Evolutionary conservation across 2,113 vertebrate genomes (phyloP), one percentile per base, ranked within the genome.

Genomic region (Mus spicilegus): DNA sequence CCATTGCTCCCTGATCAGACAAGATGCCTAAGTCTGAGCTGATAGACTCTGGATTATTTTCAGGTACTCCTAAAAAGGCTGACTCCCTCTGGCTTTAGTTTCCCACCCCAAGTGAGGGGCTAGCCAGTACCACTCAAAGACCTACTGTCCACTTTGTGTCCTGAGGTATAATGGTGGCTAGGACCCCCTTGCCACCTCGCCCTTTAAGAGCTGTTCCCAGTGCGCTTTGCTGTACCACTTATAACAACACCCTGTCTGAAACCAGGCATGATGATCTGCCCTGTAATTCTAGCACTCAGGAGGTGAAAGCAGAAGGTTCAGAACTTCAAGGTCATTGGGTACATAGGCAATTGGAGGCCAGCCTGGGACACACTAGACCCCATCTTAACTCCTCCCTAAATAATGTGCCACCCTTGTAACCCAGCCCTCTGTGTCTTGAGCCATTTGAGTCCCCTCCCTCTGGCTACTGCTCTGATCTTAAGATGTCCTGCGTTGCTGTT

Each of bases 71-170:
- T 11, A 14, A 5, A 0, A 5, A 17, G n/a, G 46, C 11, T 28
- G 42, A 42, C 42, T 42, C 49, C 16, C 28, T 30, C 49, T 28
- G 73, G 46, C 80, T 87, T 84, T 33, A 11, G 39, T 72, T 61
- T 85, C 77, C 91, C 20, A 54, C 42, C 11, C 33, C 58, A n/a
- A 22, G 51, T 16, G 42, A 81, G 58, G 42, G 28, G 63, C 12
- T 49, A 24, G n/a, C 65, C n/a, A 1, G 65, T 7, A 49, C 28
- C 26, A 26, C 24, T 46, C 13, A 0, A 36, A 26, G 36, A 13
- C 17, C 69, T 30, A 8, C 42, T 26, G 20, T 11, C 1, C 4
- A 0, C 30, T 0, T 0, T 30, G 4, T 9, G 12, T 10, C 16
- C 5, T 16, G 30, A 51, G 1, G 11, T 5, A 0, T 19, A 10